These are phyloP conservation scores for Drosophila carrolli DNA, from an alignment of 1,140 invertebrate species.

Conservation along the genomic window DNA sequence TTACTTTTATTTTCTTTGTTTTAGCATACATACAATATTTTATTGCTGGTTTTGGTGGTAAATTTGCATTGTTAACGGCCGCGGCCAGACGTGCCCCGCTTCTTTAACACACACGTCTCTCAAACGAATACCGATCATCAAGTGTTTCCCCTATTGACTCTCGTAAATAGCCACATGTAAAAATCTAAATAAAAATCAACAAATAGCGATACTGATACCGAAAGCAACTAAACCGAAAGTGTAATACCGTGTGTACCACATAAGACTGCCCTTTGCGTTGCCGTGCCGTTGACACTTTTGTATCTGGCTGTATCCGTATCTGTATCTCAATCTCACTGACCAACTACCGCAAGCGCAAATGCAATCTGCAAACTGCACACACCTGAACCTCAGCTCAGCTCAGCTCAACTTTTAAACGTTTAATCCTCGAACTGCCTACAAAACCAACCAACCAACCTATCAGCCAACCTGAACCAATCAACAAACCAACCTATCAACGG, in stretches of 20 bases:
- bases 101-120: conserved; percentile 73
- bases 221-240: conserved; percentile 67
- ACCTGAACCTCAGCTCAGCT: conserved; percentile 67
- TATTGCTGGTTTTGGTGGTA: conserved; percentile 82
- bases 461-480: conserved; percentile 52
- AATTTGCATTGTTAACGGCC: conserved; percentile 81
- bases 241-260: conserved; percentile 60
- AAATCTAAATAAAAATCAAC: conserved; percentile 32
- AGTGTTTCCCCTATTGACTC: conserved; percentile 52
- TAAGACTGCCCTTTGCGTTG: conserved; percentile 57
- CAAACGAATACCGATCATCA: conserved; percentile 65
- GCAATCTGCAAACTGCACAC: conserved; percentile 68
- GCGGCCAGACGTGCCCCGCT: conserved; percentile 74
- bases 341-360: conserved; percentile 65
- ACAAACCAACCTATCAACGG: conserved; percentile 51
- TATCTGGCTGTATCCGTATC: conserved; percentile 43
- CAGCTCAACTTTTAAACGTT: conserved; percentile 46
- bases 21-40: conserved; percentile 82
- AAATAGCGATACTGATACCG: conserved; percentile 48
- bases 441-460: conserved; percentile 57
- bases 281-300: conserved; percentile 54
- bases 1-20: conserved; percentile 82
- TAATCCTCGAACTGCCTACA: conserved; percentile 73
- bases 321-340: conserved; percentile 74
- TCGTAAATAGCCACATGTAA: conserved; percentile 62